Evolutionary conservation across 2,888 invertebrate genomes (phyloP).

Genomic region (Diarsia mendica): DNA sequence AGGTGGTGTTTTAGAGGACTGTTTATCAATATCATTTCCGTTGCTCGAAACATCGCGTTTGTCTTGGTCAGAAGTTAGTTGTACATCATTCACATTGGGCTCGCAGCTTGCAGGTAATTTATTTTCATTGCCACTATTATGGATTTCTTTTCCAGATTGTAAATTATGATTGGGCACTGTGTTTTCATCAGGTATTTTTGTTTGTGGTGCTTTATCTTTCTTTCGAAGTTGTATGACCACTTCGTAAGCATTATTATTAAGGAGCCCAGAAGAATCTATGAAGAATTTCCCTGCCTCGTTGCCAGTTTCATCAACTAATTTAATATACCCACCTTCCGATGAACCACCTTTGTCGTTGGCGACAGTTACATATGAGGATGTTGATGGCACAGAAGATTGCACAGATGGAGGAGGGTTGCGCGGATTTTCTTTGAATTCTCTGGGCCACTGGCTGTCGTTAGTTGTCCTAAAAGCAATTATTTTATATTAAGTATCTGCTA

Average conservation of each 20-base stretch:
- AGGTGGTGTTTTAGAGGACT: slow-evolving; percentile 21
- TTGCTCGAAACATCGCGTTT: slow-evolving; percentile 14
- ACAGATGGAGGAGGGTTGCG: slow-evolving; percentile 14
- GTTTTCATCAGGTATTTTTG: slow-evolving; percentile 50
- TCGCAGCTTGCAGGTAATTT: slow-evolving; percentile 11
- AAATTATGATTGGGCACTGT: slow-evolving; percentile 21
- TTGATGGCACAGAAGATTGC: slow-evolving; percentile 73
- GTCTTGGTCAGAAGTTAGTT: slow-evolving; percentile 16
- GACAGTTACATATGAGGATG: slow-evolving; percentile 77
- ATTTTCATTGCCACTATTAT: slow-evolving; percentile 22
- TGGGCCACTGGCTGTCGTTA: slow-evolving; percentile 43
- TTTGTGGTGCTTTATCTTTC: slow-evolving; percentile 72
- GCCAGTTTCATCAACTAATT: slow-evolving; percentile 77
- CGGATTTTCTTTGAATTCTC: slow-evolving; percentile 39
- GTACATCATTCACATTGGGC: slow-evolving; percentile 6
- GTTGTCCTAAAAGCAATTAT: slow-evolving; percentile 44
- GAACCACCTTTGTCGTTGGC: slow-evolving; percentile 69
- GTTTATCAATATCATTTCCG: slow-evolving; percentile 14
- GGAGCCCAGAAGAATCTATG: slow-evolving; percentile 82
- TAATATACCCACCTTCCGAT: slow-evolving; percentile 76
- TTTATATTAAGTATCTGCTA: neutral
- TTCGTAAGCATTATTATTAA: slow-evolving; percentile 85
- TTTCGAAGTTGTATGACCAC: slow-evolving; percentile 86
- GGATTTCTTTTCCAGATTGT: slow-evolving; percentile 9
- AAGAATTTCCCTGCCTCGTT: slow-evolving; percentile 83